Evolutionary conservation across 1,140 invertebrate species (phyloP).

Genomic region (Rhopalosiphum maidis): DNA sequence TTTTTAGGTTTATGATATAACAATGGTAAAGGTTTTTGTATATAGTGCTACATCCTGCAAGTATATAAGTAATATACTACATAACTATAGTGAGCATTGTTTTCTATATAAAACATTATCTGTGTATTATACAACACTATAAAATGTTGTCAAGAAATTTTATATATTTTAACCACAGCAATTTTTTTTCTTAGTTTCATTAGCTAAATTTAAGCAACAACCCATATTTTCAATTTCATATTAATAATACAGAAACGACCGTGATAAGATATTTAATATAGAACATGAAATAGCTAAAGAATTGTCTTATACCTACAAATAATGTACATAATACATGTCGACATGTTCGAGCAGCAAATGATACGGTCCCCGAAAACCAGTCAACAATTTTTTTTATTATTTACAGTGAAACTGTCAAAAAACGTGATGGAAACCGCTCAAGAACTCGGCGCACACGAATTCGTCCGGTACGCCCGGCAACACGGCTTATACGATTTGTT

Average conservation of each 20-base stretch:
- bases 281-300: neutral
- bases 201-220: no score
- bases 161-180: no score
- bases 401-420: conserved; percentile 65
- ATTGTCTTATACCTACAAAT: neutral
- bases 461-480: conserved; percentile 64
- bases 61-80: no score
- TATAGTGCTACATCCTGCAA: neutral
- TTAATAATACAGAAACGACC: neutral
- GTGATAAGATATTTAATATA: neutral
- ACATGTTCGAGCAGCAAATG: neutral
- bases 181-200: no score
- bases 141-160: no score
- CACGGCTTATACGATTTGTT: conserved; percentile 63
- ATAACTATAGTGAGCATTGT: no score
- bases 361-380: neutral
- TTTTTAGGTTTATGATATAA: neutral
- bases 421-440: conserved; percentile 66
- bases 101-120: no score
- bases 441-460: conserved; percentile 65
- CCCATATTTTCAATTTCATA: no score
- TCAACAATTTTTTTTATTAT: neutral
- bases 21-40: neutral
- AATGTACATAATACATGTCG: neutral
- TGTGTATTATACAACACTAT: no score